Evolutionary conservation across 2,888 invertebrate species (phyloP).

Genomic region (Tethea ocularis): DNA sequence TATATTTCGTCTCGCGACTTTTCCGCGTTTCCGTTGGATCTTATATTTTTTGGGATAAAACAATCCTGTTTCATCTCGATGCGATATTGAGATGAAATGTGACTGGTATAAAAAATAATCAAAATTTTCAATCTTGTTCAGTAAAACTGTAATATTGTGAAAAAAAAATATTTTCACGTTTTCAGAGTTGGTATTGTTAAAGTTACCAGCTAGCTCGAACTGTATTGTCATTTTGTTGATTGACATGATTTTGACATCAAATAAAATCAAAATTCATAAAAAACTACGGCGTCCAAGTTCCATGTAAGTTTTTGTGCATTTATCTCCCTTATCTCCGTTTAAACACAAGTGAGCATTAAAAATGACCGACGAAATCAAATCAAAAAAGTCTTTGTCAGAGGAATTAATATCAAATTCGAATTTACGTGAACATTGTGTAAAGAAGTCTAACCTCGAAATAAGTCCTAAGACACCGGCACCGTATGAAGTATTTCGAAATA

Average conservation of each 20-base stretch:
- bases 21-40: no score
- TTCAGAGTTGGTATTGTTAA: no score
- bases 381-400: conserved; percentile 35
- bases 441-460: conserved; percentile 20
- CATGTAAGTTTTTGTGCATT: conserved; percentile 13
- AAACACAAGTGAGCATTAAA: conserved; percentile 32
- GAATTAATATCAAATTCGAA: conserved; percentile 29
- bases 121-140: no score
- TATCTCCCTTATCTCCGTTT: conserved; percentile 11
- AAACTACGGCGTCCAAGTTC: background rate
- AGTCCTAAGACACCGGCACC: conserved; percentile 47
- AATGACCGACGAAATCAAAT: conserved; percentile 37
- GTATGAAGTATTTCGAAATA: conserved; percentile 66
- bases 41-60: no score
- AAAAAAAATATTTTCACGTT: no score
- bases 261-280: background rate
- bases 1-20: no score
- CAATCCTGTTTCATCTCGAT: no score
- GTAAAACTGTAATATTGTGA: no score
- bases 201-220: no score
- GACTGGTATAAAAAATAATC: no score
- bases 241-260: background rate
- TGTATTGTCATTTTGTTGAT: background rate
- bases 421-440: conserved; percentile 19
- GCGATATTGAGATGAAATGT: no score